Percentiles rank a stretch among this genome's conserved stretches.
These are phyloP conservation scores for Panthera uncia DNA, from an alignment of 2,113 vertebrate genomes.

Conservation along the genomic window DNA sequence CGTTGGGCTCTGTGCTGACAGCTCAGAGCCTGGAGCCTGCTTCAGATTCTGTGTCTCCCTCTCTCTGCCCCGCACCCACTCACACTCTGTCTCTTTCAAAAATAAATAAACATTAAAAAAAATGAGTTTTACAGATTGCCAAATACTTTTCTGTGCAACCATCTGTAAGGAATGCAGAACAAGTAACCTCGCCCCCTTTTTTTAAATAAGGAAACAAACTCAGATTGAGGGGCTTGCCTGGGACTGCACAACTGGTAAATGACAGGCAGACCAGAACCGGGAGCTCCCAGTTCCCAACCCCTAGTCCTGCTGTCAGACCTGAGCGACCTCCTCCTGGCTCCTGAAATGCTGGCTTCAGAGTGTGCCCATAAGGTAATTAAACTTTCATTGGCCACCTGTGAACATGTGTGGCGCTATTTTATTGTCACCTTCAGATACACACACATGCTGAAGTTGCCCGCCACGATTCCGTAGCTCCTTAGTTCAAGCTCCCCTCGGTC, in stretches of 20 bases:
- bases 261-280: not conserved
- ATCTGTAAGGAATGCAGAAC: not conserved
- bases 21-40: too few species aligned
- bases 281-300: not conserved
- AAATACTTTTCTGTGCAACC: not conserved
- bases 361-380: not conserved
- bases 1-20: too few species aligned
- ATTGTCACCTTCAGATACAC: not conserved
- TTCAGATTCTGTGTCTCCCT: too few species aligned
- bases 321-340: not conserved
- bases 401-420: not conserved
- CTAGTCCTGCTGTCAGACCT: not conserved
- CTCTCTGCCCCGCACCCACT: too few species aligned
- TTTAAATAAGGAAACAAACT: slow-evolving; percentile 1
- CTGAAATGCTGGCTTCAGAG: not conserved
- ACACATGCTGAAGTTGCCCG: not conserved
- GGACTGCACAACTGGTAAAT: not conserved
- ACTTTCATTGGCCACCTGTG: not conserved
- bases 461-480: not conserved
- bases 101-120: too few species aligned
- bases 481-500: not conserved
- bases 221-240: not conserved
- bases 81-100: too few species aligned
- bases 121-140: not conserved
- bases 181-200: not conserved